Evolutionary conservation across 2,797 vertebrate species (phyloP), one percentile per base, ranked within the genome.

Genomic region (Ambastaia sidthimunki): DNA sequence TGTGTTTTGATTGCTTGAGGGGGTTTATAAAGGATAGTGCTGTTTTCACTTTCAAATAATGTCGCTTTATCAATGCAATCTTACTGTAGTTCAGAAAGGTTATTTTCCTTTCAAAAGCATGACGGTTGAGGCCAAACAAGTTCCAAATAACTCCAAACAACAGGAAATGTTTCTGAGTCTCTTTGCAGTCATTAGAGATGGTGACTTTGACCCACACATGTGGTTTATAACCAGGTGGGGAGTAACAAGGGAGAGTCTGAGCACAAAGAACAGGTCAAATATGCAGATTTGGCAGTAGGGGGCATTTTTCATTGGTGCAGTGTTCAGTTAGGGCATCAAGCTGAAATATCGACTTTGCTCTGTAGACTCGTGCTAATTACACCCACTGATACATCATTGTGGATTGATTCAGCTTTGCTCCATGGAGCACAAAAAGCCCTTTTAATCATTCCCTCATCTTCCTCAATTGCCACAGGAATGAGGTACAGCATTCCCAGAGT

Each of bases 401-500:
- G 68, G 80, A 86, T 83, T 83, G 86, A 85, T 87, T 82, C 15
- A 69, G 82, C 68, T 71, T 83, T 79, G 84, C 82, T 84, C 81
- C 44, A 28, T 68, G 44, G 75, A 84, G 84, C 80, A 47, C 79
- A 81, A 81, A 84, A 82, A 83, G 83, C 72, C 52, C 73, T 57
- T 87, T 83, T 84, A 87, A 85, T 87, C 78, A 82, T 82, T 81
- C 83, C 78, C 75, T 62, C 74, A 83, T 83, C 82, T 83, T 50
- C 67, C 77, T 69, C 57, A 65, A 76, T 76, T 50, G 37, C 78
- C 63, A 71, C 54, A 7, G 71, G 66, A 82, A 84, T 57, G 67
- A 73, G 71, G 55, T 63, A 79, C 65, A 60, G 65, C 18, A 41
- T 54, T 57, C 66, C 75, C 62, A 72, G 41, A 78, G 76, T 76